Base-by-base conservation (phyloP, 2,888 invertebrate genomes). In the Conops quadrifasciatus region DNA sequence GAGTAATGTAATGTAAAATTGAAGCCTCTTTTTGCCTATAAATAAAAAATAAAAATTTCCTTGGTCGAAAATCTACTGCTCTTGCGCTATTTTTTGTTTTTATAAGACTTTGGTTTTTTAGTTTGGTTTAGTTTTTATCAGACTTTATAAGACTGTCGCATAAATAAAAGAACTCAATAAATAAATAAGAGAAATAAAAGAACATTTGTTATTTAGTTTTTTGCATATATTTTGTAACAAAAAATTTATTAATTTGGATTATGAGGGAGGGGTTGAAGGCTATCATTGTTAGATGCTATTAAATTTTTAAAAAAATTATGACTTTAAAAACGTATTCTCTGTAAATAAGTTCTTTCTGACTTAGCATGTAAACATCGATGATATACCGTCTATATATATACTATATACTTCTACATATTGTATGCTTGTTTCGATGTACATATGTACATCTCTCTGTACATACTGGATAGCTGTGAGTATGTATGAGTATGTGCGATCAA, bases 181-280 rank as follows among this genome's bases (percentile, higher is more conserved):
- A n/a, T n/a, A n/a, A n/a, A n/a, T n/a, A n/a, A n/a, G n/a, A n/a
- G n/a, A n/a, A n/a, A n/a, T n/a, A n/a, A n/a, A 56, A 56, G 3
- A 24, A 51, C 51, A 28, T 65, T 16, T 28, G 19, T 36, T 62
- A 16, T 63, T 63, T 24, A 56, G 36, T 24, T 66, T 53, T 16
- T 53, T 64, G 62, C 49, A 64, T 15, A 53, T 53, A 53, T 66
- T 30, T 30, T 26, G n/a, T 56, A 43, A 56, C 15, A 36, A 24
- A 51, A 13, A 51, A 24, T 30, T 49, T 16, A 21, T 36, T 36
- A 36, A 36, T 7, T n/a, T 9, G 36, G 11, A 26, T 60, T 43
- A 4, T 53, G 24, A 28, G 28, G 15, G 13, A 9, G 4, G n/a
- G 45, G 45, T 45, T 58, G 47, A 19, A 63, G 47, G 47, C 16